Base-by-base conservation (phyloP, 2,113 vertebrate genomes). In the Theristicus caerulescens region DNA sequence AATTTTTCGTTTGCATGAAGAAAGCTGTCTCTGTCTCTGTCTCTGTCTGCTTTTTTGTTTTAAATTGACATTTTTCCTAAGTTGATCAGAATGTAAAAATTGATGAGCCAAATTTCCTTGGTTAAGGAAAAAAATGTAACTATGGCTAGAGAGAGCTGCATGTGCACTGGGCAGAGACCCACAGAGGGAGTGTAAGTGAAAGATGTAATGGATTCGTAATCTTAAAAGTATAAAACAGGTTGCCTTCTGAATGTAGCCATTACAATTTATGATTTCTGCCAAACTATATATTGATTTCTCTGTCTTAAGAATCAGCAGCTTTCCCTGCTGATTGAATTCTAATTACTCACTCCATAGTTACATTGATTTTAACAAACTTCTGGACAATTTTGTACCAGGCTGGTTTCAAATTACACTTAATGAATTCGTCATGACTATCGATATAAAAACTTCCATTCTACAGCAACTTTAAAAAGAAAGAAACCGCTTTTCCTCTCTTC, bases 321-420 rank as follows among this genome's bases (percentile, higher is more conserved):
- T 55, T 78, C 93, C 80, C 85, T 93, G 47, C 58, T 86, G 67
- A 80, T 91, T 84, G 73, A 90, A 93, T 90, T 92, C 61, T 83
- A 95, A 94, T 86, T 93, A 86, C 42, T 90, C 55, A 93, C 42
- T 69, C 72, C 32, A 38, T 54, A 93, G 73, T 86, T 90, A 80
- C 31, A 88, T 80, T 72, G 59, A 96, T 83, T 96, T 96, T 86
- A 95, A 64, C 25, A 90, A 65, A 46, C 66, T 90, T 85, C 51
- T 65, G 25, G 62, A 57, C 66, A 88, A 65, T 82, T 82, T 95
- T 96, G 78, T 70, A 88, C 40, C 17, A 58, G 40, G 6, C 40
- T 93, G 65, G 18, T 96, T 95, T 95, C 77, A 93, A 76, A 85
- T 88, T 94, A 49, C 32, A 77, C 26, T 76, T 86, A 95, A 95